Evolutionary conservation across 35 echinoderm and acorn worm species (phyloP).

Genomic region (Ptychodera flava): DNA sequence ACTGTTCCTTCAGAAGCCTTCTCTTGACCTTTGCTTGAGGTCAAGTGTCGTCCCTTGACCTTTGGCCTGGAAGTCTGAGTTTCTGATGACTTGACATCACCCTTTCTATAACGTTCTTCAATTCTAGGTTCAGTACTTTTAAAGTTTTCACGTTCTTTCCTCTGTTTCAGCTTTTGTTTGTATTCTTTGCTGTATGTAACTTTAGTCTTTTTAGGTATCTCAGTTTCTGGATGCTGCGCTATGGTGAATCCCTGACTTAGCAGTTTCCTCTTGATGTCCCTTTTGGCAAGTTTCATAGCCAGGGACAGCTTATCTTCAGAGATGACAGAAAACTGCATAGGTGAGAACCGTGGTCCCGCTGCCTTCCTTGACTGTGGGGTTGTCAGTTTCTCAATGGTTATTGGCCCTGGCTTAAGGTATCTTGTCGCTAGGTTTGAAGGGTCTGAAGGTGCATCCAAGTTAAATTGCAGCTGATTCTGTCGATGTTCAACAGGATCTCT

Average conservation of each 20-base stretch:
- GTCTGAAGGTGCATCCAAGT: constrained; percentile 44
- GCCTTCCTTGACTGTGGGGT: background rate
- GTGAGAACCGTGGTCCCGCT: background rate
- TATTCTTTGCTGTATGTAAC: constrained; percentile 12
- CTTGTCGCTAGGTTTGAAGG: constrained; percentile 26
- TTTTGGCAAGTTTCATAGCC: constrained; percentile 63
- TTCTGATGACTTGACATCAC: background rate
- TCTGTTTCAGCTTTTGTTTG: constrained; percentile 29
- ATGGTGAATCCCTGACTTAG: background rate
- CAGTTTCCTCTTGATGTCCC: constrained; percentile 52
- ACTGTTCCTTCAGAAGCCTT: background rate
- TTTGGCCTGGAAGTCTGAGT: background rate
- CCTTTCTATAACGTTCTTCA: background rate
- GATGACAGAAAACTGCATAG: constrained; percentile 30
- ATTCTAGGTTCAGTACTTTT: background rate
- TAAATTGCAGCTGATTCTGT: constrained; percentile 69
- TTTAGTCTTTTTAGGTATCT: background rate
- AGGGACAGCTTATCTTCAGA: constrained; percentile 63
- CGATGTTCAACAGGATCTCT: background rate
- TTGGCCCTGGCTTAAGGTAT: constrained; percentile 53
- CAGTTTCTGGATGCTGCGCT: constrained; percentile 17
- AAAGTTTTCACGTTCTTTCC: background rate
- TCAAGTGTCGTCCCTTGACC: background rate
- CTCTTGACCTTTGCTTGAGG: background rate
- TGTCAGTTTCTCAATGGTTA: constrained; percentile 57